phyloP scores from a whole-genome alignment of 2,888 invertebrate genomes.

The Limenitis arthemis region DNA sequence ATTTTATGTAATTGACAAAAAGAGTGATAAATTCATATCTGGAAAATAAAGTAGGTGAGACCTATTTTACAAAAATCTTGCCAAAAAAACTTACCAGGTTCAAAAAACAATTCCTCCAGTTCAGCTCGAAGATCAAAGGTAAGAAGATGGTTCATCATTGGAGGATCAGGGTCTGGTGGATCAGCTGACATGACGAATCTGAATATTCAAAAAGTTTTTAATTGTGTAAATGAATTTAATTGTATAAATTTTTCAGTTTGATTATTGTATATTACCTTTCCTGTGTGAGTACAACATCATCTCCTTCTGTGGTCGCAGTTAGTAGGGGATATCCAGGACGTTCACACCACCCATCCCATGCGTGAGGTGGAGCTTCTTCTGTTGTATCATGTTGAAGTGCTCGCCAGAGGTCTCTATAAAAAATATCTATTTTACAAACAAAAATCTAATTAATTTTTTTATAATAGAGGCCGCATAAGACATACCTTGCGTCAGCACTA shows the following conservation, averaged over 20 bases:
- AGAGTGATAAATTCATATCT: no score
- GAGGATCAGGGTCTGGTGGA: constrained; percentile 53
- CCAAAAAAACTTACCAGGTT: constrained; percentile 42
- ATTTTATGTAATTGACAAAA: no score
- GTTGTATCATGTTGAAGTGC: constrained; percentile 51
- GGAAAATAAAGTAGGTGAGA: no score
- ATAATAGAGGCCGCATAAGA: not conserved
- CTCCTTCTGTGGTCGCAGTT: constrained; percentile 73
- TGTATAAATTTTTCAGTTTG: no score
- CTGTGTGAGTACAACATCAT: constrained; percentile 76
- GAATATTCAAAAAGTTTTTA: not conserved
- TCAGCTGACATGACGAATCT: constrained; percentile 69
- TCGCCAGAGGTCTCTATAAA: constrained; percentile 84
- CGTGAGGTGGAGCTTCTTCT: constrained; percentile 41
- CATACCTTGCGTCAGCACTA: constrained; percentile 61
- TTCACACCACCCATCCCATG: constrained; percentile 80
- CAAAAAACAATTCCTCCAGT: constrained; percentile 56
- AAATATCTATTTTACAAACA: not conserved
- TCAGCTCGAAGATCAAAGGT: constrained; percentile 54
- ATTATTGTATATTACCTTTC: constrained; percentile 73
- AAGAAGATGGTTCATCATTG: constrained; percentile 50
- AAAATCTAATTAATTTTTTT: not conserved
- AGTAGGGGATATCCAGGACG: constrained; percentile 89
- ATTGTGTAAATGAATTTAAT: no score
- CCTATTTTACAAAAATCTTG: not conserved